Evolutionary conservation across 2,888 invertebrate species (phyloP), one percentile per base, ranked within the genome.

Genomic region (Hydropsyche betteni): DNA sequence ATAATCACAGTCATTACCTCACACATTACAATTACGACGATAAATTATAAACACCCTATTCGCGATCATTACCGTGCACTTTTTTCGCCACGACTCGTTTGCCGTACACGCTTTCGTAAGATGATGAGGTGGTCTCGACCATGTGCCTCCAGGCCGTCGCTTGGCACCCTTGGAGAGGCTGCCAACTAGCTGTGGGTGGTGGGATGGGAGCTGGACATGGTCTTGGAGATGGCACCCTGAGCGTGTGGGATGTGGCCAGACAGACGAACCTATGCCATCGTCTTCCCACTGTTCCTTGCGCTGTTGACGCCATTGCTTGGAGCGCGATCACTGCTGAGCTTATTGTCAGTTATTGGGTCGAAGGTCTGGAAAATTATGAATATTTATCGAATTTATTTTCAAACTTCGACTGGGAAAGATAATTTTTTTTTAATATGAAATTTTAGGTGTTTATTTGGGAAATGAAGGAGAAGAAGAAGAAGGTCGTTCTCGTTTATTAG

Each of bases 151-250:
- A 87, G 87, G 81, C 84, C 0, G 75, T 87, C 64, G 79, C 83
- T 0, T 88, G 87, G 87, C 87, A 88, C 69, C 87, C 87, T 0
- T 87, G 87, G 87, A 83, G 85, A 0, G 85, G 85, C 7, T 85
- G 86, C 0, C 81, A 87, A 0, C 83, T 88, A 0, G 85, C 84
- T 10, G 80, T 87, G 0, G 87, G 86, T 0, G 82, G 83, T 0
- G 81, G 83, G 2, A 86, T 86, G 0, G 82, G 83, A 0, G 81
- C 82, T 2, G 80, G 82, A 1, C 69, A 80, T 0, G 78, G 80
- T 7, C 50, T 80, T 0, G 80, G 82, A 10, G 81, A 85, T 0
- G 78, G 79, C 3, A 81, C 81, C 34, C 80, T 87, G 1, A 82
- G 83, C 0, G 80, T 86, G 8, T 85, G 84, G 84, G 84, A 86